Conservation (phyloP, 2,113 vertebrate genomes). For the Copsychus sechellarum region DNA sequence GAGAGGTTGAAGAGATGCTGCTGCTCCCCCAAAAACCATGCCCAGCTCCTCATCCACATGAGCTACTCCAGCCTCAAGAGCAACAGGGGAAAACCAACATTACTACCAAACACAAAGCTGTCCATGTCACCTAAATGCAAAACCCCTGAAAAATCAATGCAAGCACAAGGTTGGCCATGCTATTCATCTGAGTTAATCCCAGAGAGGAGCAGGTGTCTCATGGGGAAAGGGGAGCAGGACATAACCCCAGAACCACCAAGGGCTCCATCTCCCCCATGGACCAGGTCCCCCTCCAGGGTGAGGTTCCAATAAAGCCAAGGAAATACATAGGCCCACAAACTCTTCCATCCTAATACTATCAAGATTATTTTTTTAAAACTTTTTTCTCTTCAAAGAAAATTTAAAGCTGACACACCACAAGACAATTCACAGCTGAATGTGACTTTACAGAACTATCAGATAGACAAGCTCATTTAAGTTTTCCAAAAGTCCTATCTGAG, state of each 20-base stretch:
- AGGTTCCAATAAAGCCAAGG: neutral
- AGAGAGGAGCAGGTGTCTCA: neutral
- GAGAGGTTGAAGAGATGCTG: neutral
- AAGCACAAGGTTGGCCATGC: neutral
- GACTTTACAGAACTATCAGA: neutral
- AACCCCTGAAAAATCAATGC: neutral
- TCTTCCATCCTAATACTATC: neutral
- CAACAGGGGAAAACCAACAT: neutral
- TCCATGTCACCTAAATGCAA: neutral
- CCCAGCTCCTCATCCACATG: neutral
- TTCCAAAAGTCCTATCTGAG: slow-evolving; percentile 32
- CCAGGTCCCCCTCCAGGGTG: neutral
- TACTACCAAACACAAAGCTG: neutral
- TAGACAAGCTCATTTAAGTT: slow-evolving; percentile 10
- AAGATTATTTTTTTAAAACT: neutral
- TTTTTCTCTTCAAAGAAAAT: neutral
- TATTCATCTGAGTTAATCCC: neutral
- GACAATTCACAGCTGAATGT: neutral
- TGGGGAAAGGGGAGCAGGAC: neutral
- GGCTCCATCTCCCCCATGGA: neutral
- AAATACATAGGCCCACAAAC: neutral
- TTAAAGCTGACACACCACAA: neutral
- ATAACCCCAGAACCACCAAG: neutral
- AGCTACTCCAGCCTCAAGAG: neutral
- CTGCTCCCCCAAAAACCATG: neutral